Evolutionary conservation across 2,888 invertebrate genomes (phyloP).

Genomic region (Spilosoma lubricipeda): DNA sequence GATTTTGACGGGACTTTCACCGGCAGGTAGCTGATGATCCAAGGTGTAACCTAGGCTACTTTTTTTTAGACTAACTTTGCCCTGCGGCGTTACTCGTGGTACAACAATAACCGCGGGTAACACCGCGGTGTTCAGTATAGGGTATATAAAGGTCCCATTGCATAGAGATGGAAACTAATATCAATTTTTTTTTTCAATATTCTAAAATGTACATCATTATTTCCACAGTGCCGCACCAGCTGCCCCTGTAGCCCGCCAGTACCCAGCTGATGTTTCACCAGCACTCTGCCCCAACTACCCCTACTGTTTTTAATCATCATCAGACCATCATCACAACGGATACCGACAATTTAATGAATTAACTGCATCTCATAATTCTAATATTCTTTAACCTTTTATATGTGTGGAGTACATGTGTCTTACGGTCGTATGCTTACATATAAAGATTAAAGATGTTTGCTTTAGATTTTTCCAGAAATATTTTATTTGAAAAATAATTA

Average conservation of each 20-base stretch:
- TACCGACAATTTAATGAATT: conserved; percentile 31
- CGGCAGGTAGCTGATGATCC: no score
- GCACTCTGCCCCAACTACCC: conserved; percentile 87
- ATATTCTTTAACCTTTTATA: conserved; percentile 9
- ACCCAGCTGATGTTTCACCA: conserved; percentile 84
- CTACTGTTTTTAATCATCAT: conserved; percentile 75
- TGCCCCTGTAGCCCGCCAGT: conserved; percentile 70
- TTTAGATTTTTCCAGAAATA: conserved; percentile 1
- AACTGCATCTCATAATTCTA: conserved; percentile 14
- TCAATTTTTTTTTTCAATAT: no score
- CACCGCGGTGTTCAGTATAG: no score
- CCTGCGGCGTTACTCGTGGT: no score
- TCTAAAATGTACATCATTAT: conserved; percentile 16
- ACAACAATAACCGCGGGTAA: no score
- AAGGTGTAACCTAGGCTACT: no score
- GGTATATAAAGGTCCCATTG: no score
- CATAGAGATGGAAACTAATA: no score
- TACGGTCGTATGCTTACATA: neutral
- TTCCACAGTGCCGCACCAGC: conserved; percentile 66
- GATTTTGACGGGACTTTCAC: no score
- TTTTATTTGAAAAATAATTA: conserved; percentile 1
- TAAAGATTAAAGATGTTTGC: neutral
- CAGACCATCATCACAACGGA: conserved; percentile 28
- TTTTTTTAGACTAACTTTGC: no score
- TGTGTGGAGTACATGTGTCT: neutral